Base-by-base conservation (phyloP, 2,113 vertebrate species). In the Thalassarche chlororhynchos region DNA sequence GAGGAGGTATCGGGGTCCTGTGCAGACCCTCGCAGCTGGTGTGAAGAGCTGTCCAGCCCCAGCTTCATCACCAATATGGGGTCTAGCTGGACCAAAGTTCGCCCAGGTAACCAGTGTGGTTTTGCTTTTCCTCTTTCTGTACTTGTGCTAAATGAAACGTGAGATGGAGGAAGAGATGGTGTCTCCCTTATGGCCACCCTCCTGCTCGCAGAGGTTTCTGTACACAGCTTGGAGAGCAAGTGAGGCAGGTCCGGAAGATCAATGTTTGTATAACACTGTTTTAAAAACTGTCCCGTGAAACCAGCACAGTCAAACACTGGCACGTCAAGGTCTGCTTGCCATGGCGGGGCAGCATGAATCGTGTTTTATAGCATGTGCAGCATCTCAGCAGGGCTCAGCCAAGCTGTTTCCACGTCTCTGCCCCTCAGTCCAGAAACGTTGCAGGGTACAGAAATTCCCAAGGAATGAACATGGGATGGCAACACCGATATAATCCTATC, bases 1-100 rank as follows among this genome's bases (percentile, higher is more conserved):
- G 1, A 13, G 70, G 47, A 69, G 14, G 12, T 51, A 2, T n/a
- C 23, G 16, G 15, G 28, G 20, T 87, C 21, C 60, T 34, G 40
- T 62, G 17, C 38, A 74, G 55, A 51, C 14, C 32, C 42, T 44
- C 3, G 3, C n/a, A 14, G 66, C 46, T 62, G 78, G 5, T 81
- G 46, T 40, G 70, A 36, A 82, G 47, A 32, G 36, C 29, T 87
- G 54, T 71, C 42, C 66, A 47, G 38, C 38, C 82, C 51, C 42
- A 38, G 38, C 38, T 38, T 38, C n/a, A 14, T 36, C 75, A 42
- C 28, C 0, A 0, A 0, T 42, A 20, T 0, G 0, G 23, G 21
- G 10, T 82, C 51, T 69, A 42, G 46, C 38, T 87, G 62, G 23
- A 64, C 44, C 52, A 65, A 42, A 86, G 69, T 13, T 84, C n/a